These are phyloP conservation scores for Channa striata DNA, from an alignment of 2,797 vertebrate species.

Conservation along the genomic window DNA sequence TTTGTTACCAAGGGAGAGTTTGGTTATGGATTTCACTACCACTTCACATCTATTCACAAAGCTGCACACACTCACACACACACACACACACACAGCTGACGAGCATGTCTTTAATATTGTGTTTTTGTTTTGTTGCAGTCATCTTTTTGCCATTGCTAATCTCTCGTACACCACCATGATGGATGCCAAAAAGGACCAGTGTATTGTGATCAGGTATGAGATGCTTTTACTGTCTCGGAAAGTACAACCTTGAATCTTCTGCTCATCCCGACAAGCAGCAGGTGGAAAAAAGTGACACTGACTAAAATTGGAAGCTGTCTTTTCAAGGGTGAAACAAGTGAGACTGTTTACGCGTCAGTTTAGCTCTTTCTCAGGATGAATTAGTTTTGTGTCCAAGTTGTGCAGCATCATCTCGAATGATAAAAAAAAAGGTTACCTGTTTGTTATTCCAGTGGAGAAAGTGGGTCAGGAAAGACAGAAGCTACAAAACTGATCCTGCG, in stretches of 20 bases:
- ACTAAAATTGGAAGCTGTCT: background rate
- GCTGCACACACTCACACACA: conserved; percentile 1
- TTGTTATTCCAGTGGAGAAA: conserved; percentile 90
- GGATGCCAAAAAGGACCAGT: conserved; percentile 98
- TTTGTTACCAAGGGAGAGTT: conserved; percentile 72
- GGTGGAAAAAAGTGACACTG: too few relatives aligned
- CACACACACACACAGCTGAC: conserved; percentile 4
- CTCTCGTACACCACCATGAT: conserved; percentile 94
- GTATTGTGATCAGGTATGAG: conserved; percentile 95
- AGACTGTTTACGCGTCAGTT: background rate
- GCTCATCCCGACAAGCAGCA: background rate
- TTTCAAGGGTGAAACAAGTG: too few relatives aligned
- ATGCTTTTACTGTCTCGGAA: background rate
- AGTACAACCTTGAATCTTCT: background rate
- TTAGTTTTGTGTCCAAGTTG: background rate
- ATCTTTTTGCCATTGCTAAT: conserved; percentile 96
- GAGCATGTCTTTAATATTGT: conserved; percentile 3
- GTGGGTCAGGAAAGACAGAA: conserved; percentile 96
- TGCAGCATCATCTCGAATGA: background rate
- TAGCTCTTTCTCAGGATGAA: background rate
- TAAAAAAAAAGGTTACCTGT: background rate
- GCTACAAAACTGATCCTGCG: conserved; percentile 95
- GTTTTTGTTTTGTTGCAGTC: conserved; percentile 83
- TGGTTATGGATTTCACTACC: conserved; percentile 68
- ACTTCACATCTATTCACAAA: conserved; percentile 35